Evolutionary conservation across 2,888 invertebrate species (phyloP), one percentile per base, ranked within the genome.

Genomic region (Mayetiola destructor): DNA sequence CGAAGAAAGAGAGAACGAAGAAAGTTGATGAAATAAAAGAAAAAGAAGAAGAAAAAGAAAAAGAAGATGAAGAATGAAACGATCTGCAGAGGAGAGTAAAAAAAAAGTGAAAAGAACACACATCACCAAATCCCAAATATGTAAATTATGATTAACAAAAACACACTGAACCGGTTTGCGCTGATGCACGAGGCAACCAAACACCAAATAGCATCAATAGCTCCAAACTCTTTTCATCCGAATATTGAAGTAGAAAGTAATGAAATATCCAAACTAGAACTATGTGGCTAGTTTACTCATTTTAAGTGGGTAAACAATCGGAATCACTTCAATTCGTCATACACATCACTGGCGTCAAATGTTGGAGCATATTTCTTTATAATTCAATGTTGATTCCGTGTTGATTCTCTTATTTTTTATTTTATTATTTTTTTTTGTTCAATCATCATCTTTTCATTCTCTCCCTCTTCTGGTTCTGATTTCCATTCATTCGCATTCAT

Each of bases 231-330:
- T n/a, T 48, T 48, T 48, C 23, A 8, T 6, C 21, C 1, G 27
- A 27, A 48, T 48, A 48, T 27, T 48, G 48, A 48, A 48, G 48
- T 48, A 48, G 48, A 48, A 48, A 48, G 48, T 48, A 48, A 48
- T 48, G 48, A 48, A 48, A 48, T 48, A 27, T 27, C 23, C 27
- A 48, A 27, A 48, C 27, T 48, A 48, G 48, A 48, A 48, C 48
- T 48, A 2, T 48, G 27, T 16, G 27, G n/a, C n/a, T n/a, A n/a
- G n/a, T n/a, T n/a, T n/a, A n/a, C 23, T 4, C 18, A 23, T 39
- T 20, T 12, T 40, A 4, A 20, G 40, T 23, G 23, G n/a, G 27
- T 12, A 6, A 48, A 48, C 48, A 48, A 23, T 48, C 48, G n/a
- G 27, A 48, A 48, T 48, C 48, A 48, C 48, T 48, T 48, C n/a